phyloP scores from a whole-genome alignment of 2,797 vertebrate species.

The Hirundo rustica region DNA sequence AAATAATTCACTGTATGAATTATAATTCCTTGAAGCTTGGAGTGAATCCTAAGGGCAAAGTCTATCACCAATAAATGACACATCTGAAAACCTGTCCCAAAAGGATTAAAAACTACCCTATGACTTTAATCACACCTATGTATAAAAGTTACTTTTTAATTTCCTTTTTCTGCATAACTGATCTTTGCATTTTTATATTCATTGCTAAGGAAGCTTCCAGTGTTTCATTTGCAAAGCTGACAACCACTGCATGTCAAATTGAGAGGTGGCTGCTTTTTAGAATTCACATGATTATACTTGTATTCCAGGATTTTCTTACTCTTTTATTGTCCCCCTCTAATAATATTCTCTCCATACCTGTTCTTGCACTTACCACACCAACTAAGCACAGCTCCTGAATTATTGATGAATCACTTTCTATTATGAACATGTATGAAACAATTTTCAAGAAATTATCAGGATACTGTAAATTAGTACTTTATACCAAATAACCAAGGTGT shows the following conservation, averaged over 20 bases:
- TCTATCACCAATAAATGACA: conserved; percentile 1
- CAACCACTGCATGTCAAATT: conserved; percentile 60
- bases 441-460: neutral
- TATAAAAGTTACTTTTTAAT: conserved; percentile 54
- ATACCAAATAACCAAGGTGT: neutral
- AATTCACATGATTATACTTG: neutral
- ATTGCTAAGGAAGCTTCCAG: conserved; percentile 34
- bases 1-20: conserved; percentile 16
- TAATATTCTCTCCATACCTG: neutral
- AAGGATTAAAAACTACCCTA: conserved; percentile 17
- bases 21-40: neutral
- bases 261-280: conserved; percentile 35
- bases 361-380: neutral
- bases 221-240: conserved; percentile 62
- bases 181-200: conserved; percentile 45
- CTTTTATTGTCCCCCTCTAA: neutral
- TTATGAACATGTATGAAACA: neutral
- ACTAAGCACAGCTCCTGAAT: neutral
- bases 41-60: conserved; percentile 31
- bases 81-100: neutral
- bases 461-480: neutral
- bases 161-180: conserved; percentile 52
- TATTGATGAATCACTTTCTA: neutral
- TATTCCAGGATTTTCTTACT: neutral
- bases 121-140: conserved; percentile 42